phyloP scores from a whole-genome alignment of 2,113 vertebrate genomes.

The Rhegmatorhina hoffmannsi region DNA sequence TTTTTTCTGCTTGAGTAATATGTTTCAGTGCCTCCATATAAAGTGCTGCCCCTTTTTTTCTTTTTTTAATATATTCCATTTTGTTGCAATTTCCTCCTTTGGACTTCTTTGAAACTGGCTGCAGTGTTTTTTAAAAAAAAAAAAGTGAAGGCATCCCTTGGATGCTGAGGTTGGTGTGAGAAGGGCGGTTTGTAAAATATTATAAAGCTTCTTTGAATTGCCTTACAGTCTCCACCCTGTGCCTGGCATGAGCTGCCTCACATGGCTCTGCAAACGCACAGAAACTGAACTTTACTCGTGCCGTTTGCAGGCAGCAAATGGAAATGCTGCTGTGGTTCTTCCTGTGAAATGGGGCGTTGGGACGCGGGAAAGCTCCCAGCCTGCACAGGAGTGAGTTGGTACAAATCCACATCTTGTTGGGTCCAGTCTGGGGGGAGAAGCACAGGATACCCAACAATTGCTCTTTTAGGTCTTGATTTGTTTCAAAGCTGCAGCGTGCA shows the following conservation, averaged over 20 bases:
- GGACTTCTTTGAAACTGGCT: neutral
- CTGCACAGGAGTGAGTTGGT: neutral
- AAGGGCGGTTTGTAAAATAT: neutral
- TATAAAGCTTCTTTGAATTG: neutral
- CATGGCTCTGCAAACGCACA: neutral
- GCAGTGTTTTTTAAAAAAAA: neutral
- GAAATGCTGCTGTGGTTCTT: neutral
- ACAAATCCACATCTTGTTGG: neutral
- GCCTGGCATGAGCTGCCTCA: neutral
- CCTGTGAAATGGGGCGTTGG: neutral
- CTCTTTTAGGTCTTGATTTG: neutral
- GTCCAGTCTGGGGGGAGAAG: neutral
- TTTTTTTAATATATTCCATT: neutral
- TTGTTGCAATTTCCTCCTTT: slow-evolving; percentile 10
- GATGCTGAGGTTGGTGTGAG: neutral
- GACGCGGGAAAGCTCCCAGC: neutral
- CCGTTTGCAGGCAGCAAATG: neutral
- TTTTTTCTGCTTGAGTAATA: slow-evolving; percentile 1
- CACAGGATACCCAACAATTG: neutral
- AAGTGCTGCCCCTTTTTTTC: neutral
- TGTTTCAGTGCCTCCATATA: neutral
- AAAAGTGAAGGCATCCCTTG: neutral
- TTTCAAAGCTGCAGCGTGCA: neutral
- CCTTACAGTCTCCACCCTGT: neutral
- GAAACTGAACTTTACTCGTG: neutral